Evolutionary conservation across 2,888 invertebrate species (phyloP).

Genomic region (Netelia virgata): DNA sequence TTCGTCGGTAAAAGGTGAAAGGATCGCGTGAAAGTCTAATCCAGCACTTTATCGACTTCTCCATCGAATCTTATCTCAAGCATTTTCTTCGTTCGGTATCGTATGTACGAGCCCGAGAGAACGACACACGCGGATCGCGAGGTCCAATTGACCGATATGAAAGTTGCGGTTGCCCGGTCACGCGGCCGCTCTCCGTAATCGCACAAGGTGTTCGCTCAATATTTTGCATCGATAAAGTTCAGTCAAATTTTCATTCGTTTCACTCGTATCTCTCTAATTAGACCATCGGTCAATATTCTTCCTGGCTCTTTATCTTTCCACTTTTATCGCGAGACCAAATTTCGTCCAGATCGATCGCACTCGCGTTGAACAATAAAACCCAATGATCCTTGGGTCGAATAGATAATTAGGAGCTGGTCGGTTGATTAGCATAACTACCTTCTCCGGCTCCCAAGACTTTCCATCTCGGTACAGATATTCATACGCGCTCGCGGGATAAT

Average conservation of each 20-base stretch:
- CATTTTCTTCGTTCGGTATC: constrained; percentile 55
- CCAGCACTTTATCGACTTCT: constrained; percentile 45
- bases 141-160: constrained; percentile 31
- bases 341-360: not conserved
- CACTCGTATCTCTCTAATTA: not conserved
- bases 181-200: not conserved
- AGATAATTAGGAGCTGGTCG: constrained; percentile 37
- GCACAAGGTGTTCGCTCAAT: not conserved
- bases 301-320: too few relatives aligned
- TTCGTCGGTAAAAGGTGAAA: constrained; percentile 53
- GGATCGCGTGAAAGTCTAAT: constrained; percentile 65
- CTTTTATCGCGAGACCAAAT: too few relatives aligned
- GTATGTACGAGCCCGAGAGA: not conserved
- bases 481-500: constrained; percentile 1
- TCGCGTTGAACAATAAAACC: constrained; percentile 23
- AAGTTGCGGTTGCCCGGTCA: constrained; percentile 43
- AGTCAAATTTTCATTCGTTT: not conserved
- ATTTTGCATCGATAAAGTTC: not conserved
- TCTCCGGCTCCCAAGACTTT: constrained; percentile 35
- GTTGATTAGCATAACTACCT: constrained; percentile 49
- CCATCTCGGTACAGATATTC: constrained; percentile 38
- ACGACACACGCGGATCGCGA: constrained; percentile 2
- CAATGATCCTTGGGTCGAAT: constrained; percentile 37
- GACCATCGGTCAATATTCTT: not conserved
- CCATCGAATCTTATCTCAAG: constrained; percentile 58